A percentile compares a stretch with the other conserved stretches of the same genome.
Evolutionary conservation across 2,888 invertebrate genomes (phyloP).

Genomic region (Apomyelois bistriatella): DNA sequence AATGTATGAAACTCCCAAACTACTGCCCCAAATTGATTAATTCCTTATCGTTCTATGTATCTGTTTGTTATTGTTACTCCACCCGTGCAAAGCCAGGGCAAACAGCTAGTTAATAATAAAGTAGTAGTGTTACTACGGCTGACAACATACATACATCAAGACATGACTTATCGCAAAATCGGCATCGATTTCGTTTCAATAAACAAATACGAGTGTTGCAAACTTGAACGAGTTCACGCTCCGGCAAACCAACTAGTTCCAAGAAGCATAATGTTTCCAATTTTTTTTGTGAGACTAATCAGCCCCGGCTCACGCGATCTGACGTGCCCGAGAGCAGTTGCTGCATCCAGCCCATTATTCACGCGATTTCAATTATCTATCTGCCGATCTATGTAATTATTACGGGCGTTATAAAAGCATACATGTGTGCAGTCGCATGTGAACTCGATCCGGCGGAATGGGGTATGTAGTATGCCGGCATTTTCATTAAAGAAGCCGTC

Average conservation of each 20-base stretch:
- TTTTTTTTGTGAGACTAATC: slow-evolving; percentile 38
- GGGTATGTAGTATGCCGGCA: slow-evolving; percentile 43
- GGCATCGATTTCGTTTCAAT: slow-evolving; percentile 15
- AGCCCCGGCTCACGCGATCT: slow-evolving; percentile 53
- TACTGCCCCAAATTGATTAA: too few species aligned
- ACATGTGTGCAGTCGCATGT: slow-evolving; percentile 25
- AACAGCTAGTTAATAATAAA: too few species aligned
- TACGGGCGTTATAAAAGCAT: slow-evolving; percentile 35
- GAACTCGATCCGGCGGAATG: slow-evolving; percentile 15
- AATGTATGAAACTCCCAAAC: too few species aligned
- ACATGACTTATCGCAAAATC: too few species aligned
- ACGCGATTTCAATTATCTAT: slow-evolving; percentile 60
- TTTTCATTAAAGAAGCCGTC: slow-evolving; percentile 74
- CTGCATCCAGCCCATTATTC: slow-evolving; percentile 51
- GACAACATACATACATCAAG: too few species aligned
- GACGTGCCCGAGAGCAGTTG: slow-evolving; percentile 50
- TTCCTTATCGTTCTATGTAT: too few species aligned
- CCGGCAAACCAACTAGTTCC: slow-evolving; percentile 27
- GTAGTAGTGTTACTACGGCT: too few species aligned
- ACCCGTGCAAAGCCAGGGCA: too few species aligned
- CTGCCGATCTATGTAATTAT: slow-evolving; percentile 53
- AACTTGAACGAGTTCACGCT: slow-evolving; percentile 19
- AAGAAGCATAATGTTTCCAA: slow-evolving; percentile 43
- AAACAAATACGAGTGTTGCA: slow-evolving; percentile 25
- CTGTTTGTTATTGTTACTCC: too few species aligned